These are phyloP conservation scores for Anthopleura sola DNA, from an alignment of 64 coral and sea anemone genomes.

Conservation along the genomic window DNA sequence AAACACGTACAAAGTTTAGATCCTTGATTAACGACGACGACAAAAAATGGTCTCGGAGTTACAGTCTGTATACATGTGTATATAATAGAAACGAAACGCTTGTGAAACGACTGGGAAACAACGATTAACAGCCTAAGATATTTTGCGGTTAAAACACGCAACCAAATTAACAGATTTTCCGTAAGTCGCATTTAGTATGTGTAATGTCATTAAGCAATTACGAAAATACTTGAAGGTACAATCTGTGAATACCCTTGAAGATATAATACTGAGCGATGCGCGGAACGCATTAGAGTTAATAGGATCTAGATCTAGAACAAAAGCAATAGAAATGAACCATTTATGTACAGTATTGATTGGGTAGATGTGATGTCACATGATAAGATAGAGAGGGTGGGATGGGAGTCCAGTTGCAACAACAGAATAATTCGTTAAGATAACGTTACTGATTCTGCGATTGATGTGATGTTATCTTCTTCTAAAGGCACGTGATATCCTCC, in stretches of 20 bases:
- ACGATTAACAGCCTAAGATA: background rate
- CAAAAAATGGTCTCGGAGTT: background rate
- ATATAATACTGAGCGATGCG: background rate
- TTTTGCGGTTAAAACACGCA: background rate
- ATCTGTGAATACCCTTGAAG: background rate
- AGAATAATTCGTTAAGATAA: background rate
- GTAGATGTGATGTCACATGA: background rate
- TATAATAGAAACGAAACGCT: background rate
- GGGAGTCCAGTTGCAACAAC: background rate
- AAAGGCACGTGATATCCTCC: conserved; percentile 90
- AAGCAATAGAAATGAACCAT: background rate
- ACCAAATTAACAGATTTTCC: background rate
- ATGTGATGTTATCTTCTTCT: conserved; percentile 57
- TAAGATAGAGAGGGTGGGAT: background rate
- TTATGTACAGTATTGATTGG: background rate
- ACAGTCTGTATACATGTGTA: too few relatives aligned
- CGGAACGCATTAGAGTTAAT: background rate
- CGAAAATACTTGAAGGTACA: background rate
- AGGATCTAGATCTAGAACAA: background rate
- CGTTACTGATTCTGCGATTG: background rate
- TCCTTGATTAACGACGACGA: background rate
- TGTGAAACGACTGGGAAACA: background rate
- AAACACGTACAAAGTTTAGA: background rate
- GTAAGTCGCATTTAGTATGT: background rate
- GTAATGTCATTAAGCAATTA: background rate